phyloP scores from a whole-genome alignment of 2,888 invertebrate species.

The Sarcophaga variegata region DNA sequence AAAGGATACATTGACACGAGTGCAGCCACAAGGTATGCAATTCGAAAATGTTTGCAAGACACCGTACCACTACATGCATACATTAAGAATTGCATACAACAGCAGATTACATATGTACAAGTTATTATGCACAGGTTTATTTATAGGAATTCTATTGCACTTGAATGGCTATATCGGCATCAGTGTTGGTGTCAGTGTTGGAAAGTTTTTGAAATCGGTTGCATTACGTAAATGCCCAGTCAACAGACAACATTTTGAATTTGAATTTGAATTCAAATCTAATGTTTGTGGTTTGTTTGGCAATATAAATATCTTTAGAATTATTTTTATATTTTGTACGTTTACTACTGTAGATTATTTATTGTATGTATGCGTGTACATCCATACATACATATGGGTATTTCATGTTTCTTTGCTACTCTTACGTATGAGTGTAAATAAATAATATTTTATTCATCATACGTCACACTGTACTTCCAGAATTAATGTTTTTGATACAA shows the following conservation, averaged over 20 bases:
- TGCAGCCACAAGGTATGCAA: conserved; percentile 69
- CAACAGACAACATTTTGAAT: too few relatives aligned
- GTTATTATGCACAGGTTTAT: neutral
- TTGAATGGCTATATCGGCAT: conserved; percentile 33
- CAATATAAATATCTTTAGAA: too few relatives aligned
- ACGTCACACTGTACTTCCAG: neutral
- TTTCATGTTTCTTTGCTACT: neutral
- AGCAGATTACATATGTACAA: neutral
- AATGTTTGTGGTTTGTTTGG: too few relatives aligned
- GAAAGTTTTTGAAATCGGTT: too few relatives aligned
- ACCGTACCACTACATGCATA: conserved; percentile 16
- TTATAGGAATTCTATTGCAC: conserved; percentile 30
- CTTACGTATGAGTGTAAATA: neutral
- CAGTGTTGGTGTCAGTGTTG: conserved; percentile 35
- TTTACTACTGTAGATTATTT: too few relatives aligned
- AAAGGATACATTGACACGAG: conserved; percentile 71
- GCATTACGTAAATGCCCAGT: too few relatives aligned
- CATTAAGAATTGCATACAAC: neutral
- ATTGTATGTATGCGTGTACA: too few relatives aligned
- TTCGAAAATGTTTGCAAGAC: conserved; percentile 42
- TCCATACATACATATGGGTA: too few relatives aligned
- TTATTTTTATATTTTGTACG: too few relatives aligned
- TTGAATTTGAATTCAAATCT: too few relatives aligned
- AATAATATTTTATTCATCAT: conserved; percentile 28
- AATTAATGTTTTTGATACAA: neutral